Evolutionary conservation across 2,113 vertebrate genomes (phyloP), one percentile per base, ranked within the genome.

Genomic region (Hepsetus odoe): DNA sequence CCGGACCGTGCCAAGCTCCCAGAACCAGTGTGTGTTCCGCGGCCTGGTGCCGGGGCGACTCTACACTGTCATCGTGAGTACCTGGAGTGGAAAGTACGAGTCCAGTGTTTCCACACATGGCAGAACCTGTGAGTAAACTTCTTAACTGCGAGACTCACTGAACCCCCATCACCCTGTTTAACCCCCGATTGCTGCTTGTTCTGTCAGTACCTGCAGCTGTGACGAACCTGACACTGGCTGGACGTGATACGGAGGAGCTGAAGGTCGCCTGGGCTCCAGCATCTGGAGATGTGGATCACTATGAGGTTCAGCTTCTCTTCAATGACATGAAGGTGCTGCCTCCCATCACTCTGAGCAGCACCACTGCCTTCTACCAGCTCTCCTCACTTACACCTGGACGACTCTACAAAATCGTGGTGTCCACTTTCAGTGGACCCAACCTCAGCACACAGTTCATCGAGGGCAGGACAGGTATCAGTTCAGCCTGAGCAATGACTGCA

Each of bases 271-370:
- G 98, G 98, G 80, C 74, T 3, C 81, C 90, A 2, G 95, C 97
- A 22, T 91, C 89, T 0, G 98, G 98, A 0, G 97, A 99, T 33
- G 94, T 98, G 35, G 98, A 99, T 86, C 96, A 96, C 86, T 99
- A 98, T 2, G 96, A 98, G 86, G 93, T 98, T 62, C 96, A 98
- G 85, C 92, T 99, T 46, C 94, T 98, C 38, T 98, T 96, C 91
- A 98, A 94, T 24, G 98, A 99, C 80, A 95, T 98, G 93, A 98
- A 96, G 90, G 95, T 98, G 80, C 95, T 99, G 76, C 96, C 96
- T 35, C 93, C 96, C 8, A 89, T 96, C 86, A 95, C 95, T 9
- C 93, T 98, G 83, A 91, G 92, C 82, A 95, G 94, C 72, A 90
- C 89, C 0, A 87, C 93, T 2, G 86, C 87, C 0, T 90, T 92